Conservation (phyloP, 1,140 invertebrate genomes). For the Ceratina calcarata region DNA sequence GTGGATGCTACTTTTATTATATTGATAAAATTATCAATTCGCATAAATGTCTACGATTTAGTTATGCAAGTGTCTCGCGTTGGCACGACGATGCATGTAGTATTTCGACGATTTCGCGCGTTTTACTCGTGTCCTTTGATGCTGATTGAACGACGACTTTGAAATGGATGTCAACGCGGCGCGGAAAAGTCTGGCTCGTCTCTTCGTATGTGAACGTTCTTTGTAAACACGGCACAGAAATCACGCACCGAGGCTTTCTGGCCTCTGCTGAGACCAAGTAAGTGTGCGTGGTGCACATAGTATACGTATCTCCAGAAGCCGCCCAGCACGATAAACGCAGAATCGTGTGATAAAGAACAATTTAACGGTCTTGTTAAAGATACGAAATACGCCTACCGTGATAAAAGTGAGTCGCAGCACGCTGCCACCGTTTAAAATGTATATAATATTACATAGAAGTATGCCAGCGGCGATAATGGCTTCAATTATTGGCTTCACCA, state of each 20-base stretch:
- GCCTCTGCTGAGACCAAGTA: conserved; percentile 26
- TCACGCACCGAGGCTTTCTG: conserved; percentile 32
- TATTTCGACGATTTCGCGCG: conserved; percentile 13
- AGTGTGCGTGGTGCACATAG: conserved; percentile 39
- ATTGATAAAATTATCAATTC: background rate
- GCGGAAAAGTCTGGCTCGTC: conserved; percentile 23
- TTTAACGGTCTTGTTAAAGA: conserved; percentile 73
- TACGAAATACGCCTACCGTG: conserved; percentile 73
- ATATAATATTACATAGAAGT: background rate
- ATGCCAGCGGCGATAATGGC: no score
- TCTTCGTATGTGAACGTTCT: conserved; percentile 45
- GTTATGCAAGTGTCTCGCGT: background rate
- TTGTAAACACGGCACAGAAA: conserved; percentile 40
- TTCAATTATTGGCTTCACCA: no score
- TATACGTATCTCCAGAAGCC: conserved; percentile 67
- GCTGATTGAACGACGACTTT: conserved; percentile 31
- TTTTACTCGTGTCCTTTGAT: conserved; percentile 26
- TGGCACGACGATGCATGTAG: background rate
- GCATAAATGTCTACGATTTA: background rate
- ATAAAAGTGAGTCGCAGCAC: conserved; percentile 66
- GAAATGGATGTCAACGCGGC: conserved; percentile 30
- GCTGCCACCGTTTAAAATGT: conserved; percentile 14
- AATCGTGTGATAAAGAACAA: conserved; percentile 68
- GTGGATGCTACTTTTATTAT: no score
- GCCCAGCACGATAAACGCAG: conserved; percentile 62